These are phyloP conservation scores for Ephydatia muelleri DNA, from an alignment of 37 sponge, comb jelly and placozoan species.

Conservation along the genomic window DNA sequence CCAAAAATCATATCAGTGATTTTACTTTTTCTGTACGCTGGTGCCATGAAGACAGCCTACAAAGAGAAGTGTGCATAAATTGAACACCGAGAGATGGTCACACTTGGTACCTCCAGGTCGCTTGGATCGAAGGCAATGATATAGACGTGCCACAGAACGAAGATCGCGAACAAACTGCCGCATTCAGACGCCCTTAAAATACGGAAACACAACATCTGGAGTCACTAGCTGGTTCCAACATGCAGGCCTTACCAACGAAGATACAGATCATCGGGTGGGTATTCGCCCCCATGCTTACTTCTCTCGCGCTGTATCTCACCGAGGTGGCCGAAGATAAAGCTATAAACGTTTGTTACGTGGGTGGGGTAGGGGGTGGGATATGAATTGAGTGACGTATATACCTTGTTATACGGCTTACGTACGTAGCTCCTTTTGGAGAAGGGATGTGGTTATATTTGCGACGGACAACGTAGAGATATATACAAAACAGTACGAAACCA, in stretches of 20 bases:
- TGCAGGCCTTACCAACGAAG: background rate
- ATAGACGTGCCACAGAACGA: background rate
- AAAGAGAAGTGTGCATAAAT: background rate
- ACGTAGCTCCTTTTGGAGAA: background rate
- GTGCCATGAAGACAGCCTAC: background rate
- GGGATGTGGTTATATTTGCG: constrained; percentile 14
- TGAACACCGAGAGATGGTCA: background rate
- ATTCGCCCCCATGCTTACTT: background rate
- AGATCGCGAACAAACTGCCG: background rate
- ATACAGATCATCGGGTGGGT: background rate
- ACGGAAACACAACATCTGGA: too few species aligned
- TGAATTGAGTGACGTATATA: background rate
- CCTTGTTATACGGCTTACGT: background rate
- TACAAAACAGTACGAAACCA: background rate
- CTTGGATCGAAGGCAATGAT: background rate
- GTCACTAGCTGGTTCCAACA: too few species aligned
- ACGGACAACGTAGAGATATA: background rate
- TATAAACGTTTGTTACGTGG: too few species aligned
- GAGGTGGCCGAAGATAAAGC: background rate
- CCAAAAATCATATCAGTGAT: background rate
- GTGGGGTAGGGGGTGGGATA: background rate
- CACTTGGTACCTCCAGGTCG: background rate
- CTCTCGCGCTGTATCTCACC: background rate
- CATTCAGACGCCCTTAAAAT: background rate
- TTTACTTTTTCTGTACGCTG: background rate